Evolutionary conservation across 2,888 invertebrate genomes (phyloP), one percentile per base, ranked within the genome.

Genomic region (Lissocephala sabroskyi): DNA sequence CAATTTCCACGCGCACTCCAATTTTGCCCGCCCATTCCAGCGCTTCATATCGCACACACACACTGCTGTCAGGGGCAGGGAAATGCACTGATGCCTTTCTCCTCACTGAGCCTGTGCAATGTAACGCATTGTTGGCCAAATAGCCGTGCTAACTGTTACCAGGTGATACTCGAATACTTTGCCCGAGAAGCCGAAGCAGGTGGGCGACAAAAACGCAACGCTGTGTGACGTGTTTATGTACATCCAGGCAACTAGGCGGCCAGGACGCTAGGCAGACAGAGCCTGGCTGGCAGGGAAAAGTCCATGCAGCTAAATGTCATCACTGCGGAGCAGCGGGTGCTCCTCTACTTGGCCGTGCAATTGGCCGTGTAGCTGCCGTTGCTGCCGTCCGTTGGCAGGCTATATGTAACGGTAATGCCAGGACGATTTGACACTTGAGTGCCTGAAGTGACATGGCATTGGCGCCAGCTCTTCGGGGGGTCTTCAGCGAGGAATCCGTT

Each of bases 281-380:
- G 3, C 37, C 18, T 19, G 37, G 19, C 2, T 35, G 35, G 11
- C 7, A 17, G 3, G 37, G n/a, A 9, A n/a, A 3, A 18, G 2
- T 10, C 10, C 39, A 32, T 30, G 26, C 32, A 10, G 41, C 14
- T 19, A 52, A 39, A 41, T 45, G 39, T 28, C 18, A 26, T 44
- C 41, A 37, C 41, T 39, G 36, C 26, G n/a, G n/a, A n/a, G n/a
- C 7, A 7, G 23, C 23, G 7, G 3, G 3, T 7, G 41, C 52
- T 49, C 63, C 37, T 39, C 26, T 64, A 64, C 73, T 73, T 73
- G 51, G 52, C 43, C 56, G 41, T 59, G 68, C 79, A 76, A 76
- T 71, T 78, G 79, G 74, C 56, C 77, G 51, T 76, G 73, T 61
- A 55, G 48, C 58, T 52, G 62, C n/a, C n/a, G n/a, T n/a, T n/a